Evolutionary conservation across 2,797 vertebrate species (phyloP).

Genomic region (Mastacembelus armatus): DNA sequence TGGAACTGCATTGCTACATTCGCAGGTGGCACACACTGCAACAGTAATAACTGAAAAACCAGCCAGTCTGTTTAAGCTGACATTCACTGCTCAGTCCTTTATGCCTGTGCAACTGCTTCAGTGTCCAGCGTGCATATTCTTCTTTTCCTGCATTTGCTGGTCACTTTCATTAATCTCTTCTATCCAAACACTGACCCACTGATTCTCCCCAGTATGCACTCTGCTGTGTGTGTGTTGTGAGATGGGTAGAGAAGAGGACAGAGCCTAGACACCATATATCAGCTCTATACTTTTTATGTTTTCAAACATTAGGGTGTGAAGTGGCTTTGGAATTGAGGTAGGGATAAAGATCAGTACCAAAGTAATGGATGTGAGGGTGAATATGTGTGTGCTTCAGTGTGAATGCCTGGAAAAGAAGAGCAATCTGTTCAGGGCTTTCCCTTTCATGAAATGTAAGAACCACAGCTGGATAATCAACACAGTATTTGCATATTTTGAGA

Average conservation of each 20-base stretch:
- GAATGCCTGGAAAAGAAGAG: background rate
- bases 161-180: slow-evolving; percentile 5
- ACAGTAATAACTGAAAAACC: background rate
- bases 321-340: background rate
- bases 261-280: background rate
- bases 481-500: too few relatives aligned
- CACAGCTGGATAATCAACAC: too few relatives aligned
- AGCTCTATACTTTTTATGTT: background rate
- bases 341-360: background rate
- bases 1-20: slow-evolving; percentile 4
- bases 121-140: background rate
- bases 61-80: background rate
- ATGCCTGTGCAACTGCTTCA: too few relatives aligned
- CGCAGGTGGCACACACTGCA: slow-evolving; percentile 5
- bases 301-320: background rate
- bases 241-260: slow-evolving; percentile 2
- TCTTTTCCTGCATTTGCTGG: background rate
- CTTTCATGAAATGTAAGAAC: too few relatives aligned
- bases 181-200: background rate
- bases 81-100: slow-evolving; percentile 4
- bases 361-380: background rate
- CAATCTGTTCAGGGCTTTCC: background rate
- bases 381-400: background rate
- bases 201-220: background rate
- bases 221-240: slow-evolving; percentile 7